These are phyloP conservation scores for Ameiurus melas DNA, from an alignment of 2,113 vertebrate genomes.

Conservation along the genomic window DNA sequence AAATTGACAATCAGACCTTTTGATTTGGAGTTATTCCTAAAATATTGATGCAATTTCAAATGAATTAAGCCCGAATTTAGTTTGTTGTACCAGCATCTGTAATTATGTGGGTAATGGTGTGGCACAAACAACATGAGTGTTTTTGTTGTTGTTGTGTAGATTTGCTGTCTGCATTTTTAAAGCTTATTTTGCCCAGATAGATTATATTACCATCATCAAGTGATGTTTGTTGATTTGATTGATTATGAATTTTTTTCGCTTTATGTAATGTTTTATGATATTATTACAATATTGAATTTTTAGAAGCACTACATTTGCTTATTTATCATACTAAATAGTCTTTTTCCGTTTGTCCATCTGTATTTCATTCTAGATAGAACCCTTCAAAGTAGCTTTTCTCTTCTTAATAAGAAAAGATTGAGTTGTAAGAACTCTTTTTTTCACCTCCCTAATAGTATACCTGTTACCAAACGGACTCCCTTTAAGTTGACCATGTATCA, in stretches of 20 bases:
- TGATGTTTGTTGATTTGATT: not conserved
- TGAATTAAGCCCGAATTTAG: constrained; percentile 6
- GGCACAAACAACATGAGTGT: not conserved
- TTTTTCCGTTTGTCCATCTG: not conserved
- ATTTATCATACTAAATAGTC: no score
- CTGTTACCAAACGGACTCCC: not conserved
- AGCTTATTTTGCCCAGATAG: not conserved
- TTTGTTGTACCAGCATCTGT: not conserved
- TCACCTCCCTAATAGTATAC: not conserved
- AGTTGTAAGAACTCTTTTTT: not conserved
- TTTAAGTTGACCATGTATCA: not conserved
- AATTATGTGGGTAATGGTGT: not conserved
- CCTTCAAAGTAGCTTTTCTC: not conserved
- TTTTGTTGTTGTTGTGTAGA: not conserved
- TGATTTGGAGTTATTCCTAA: not conserved
- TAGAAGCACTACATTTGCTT: not conserved
- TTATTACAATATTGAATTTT: not conserved
- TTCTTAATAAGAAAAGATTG: not conserved
- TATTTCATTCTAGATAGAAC: not conserved
- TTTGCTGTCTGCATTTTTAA: not conserved
- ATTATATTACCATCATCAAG: not conserved
- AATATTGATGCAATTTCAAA: not conserved
- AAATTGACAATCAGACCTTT: not conserved
- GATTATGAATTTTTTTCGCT: not conserved
- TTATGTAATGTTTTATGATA: not conserved